phyloP scores from a whole-genome alignment of 2,888 invertebrate species.

The Teleogryllus oceanicus region DNA sequence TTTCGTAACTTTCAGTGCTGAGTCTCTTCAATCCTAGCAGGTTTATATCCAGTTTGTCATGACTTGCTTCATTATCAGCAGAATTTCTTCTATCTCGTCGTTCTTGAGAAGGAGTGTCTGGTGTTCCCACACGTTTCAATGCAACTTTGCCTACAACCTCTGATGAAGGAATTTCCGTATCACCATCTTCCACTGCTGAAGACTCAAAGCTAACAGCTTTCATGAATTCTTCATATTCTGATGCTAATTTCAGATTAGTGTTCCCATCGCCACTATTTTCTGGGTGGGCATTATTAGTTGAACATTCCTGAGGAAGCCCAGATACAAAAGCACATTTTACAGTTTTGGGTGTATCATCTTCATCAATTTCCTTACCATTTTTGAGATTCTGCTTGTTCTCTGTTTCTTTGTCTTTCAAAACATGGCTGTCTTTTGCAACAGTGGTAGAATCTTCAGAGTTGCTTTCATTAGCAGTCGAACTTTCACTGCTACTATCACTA shows the following conservation, averaged over 20 bases:
- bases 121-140: background rate
- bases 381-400: background rate
- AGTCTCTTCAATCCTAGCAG: constrained; percentile 18
- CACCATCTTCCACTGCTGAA: constrained; percentile 37
- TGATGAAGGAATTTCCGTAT: constrained; percentile 12
- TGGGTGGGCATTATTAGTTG: background rate
- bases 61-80: constrained; percentile 19
- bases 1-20: background rate
- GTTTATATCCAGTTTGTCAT: constrained; percentile 1
- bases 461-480: constrained; percentile 2
- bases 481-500: background rate
- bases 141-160: background rate
- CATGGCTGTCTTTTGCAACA: background rate
- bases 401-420: background rate
- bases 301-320: background rate
- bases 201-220: constrained; percentile 52
- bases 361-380: background rate
- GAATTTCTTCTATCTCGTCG: background rate
- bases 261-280: constrained; percentile 27
- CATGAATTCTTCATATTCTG: constrained; percentile 59
- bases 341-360: background rate
- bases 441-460: background rate
- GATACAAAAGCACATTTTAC: background rate
- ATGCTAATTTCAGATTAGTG: constrained; percentile 44
- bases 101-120: background rate